Evolutionary conservation across 2,797 vertebrate genomes (phyloP), one percentile per base, ranked within the genome.

Genomic region (Heterohyrax brucei): DNA sequence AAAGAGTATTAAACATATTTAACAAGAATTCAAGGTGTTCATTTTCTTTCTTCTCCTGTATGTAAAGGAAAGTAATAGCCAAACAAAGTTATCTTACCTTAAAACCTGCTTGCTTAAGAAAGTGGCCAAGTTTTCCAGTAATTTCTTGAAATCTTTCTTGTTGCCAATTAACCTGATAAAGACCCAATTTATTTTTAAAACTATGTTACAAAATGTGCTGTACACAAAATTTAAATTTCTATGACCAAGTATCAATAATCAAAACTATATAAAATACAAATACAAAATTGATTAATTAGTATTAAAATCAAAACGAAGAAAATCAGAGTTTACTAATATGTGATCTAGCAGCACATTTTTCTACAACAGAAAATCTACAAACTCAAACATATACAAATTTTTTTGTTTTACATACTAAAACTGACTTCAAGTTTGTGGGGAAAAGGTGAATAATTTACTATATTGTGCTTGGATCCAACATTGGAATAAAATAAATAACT

Each of bases 101-200:
- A 98, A 99, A 99, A 95, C 99, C 99, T 89, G 99, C 99, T 98
- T 99, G 99, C 96, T 99, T 99, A 96, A 99, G 99, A 98, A 99
- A 99, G 50, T 99, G 99, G 5, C 99, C 99, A 2, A 99, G 99
- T 98, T 99, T 99, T 93, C 98, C 99, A 14, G 98, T 98, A 93
- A 99, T 99, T 97, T 99, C 99, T 97, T 99, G 98, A 99, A 99
- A 99, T 91, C 99, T 99, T 90, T 99, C 99, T 97, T 99, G 99
- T 96, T 99, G 99, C 99, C 99, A 99, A 98, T 98, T 99, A 89
- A 99, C 99, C 99, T 99, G 98, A 97, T 12, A 97, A 96, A 98
- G 84, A 98, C 14, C 89, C 84, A 96, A 97, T 68, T 96, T n/a
- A 33, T 62, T 89, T 83, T 97, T 90, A 92, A 89, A 95, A 93